A percentile compares a stretch with the other conserved stretches of the same genome.
phyloP scores from a whole-genome alignment of 2,113 vertebrate genomes.

The Cryptomyrus ogoouensis region DNA sequence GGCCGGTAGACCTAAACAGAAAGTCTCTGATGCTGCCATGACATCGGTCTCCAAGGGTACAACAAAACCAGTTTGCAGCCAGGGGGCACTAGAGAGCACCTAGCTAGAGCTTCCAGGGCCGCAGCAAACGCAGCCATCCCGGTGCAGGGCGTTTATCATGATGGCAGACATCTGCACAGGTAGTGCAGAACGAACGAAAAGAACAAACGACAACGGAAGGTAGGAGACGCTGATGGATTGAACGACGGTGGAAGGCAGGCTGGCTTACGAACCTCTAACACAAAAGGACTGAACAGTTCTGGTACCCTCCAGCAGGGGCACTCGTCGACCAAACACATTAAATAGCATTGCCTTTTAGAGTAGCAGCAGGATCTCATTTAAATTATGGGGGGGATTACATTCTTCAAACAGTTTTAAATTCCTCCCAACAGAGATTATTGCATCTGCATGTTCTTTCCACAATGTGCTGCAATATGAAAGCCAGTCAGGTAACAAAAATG shows the following conservation, averaged over 20 bases:
- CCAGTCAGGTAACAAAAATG: slow-evolving; percentile 29
- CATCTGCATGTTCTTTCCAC: slow-evolving; percentile 45
- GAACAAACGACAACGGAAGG: not conserved
- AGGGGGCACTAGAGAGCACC: not conserved
- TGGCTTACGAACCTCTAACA: slow-evolving; percentile 37
- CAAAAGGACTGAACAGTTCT: not conserved
- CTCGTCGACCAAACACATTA: slow-evolving; percentile 31
- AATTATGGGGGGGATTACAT: slow-evolving; percentile 47
- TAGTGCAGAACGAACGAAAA: not conserved
- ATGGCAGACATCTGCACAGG: not conserved
- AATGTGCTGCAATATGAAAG: slow-evolving; percentile 43
- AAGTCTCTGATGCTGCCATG: not conserved
- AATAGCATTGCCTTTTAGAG: slow-evolving; percentile 39
- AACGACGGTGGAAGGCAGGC: not conserved
- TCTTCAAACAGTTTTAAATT: slow-evolving; percentile 47
- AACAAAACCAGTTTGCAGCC: not conserved
- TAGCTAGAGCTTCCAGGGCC: not conserved
- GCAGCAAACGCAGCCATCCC: not conserved
- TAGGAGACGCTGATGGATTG: not conserved
- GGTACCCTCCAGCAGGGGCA: not conserved
- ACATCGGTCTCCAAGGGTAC: not conserved
- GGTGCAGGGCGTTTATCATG: not conserved
- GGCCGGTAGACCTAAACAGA: not conserved
- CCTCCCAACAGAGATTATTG: slow-evolving; percentile 59
- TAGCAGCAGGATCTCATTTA: slow-evolving; percentile 51